Evolutionary conservation across 1,140 invertebrate genomes (phyloP), one percentile per base, ranked within the genome.

Genomic region (Apis dorsata): DNA sequence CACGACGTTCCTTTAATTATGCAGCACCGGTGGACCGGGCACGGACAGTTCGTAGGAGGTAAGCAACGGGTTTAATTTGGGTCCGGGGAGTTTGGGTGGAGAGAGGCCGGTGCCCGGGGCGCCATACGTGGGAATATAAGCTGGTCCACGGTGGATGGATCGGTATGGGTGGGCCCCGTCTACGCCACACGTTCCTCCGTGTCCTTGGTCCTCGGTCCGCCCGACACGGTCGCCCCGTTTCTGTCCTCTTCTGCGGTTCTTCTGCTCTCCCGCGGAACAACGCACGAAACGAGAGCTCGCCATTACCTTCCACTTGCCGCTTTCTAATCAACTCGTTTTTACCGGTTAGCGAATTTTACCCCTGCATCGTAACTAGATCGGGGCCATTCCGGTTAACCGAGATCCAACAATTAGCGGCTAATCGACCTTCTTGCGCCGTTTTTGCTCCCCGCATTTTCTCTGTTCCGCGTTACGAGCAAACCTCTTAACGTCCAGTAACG

Each of bases 1-100:
- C 91, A 92, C 86, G 91, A 92, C 86, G 90, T 86, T 92, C 91
- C 91, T 92, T 92, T 91, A 91, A 92, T 92, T 91, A 92, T 92
- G 91, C 91, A 92, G 87, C 88, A 89, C 85, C 87, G 87, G 79
- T 90, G 76, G 86, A 88, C 83, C 83, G 82, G 74, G 73, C 84
- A 79, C 77, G 85, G 87, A 88, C 85, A 85, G 85, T 87, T 91
- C 85, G 90, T 91, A 91, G 90, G 90, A 90, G 89, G 90, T 83
- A 88, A 88, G 88, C 79, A 88, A 78, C 86, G 81, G 86, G 86
- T 91, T 92, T 92, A 92, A 92, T 92, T 92, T 92, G 91, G 91
- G 88, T 91, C 88, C 88, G 83, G 72, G 81, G 84, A 91, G 87
- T 90, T 90, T 90, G 79, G 88, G 85, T 89, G 89, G 88, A 90